These are phyloP conservation scores for Sarcoramphus papa DNA, from an alignment of 2,797 vertebrate species.

Conservation along the genomic window DNA sequence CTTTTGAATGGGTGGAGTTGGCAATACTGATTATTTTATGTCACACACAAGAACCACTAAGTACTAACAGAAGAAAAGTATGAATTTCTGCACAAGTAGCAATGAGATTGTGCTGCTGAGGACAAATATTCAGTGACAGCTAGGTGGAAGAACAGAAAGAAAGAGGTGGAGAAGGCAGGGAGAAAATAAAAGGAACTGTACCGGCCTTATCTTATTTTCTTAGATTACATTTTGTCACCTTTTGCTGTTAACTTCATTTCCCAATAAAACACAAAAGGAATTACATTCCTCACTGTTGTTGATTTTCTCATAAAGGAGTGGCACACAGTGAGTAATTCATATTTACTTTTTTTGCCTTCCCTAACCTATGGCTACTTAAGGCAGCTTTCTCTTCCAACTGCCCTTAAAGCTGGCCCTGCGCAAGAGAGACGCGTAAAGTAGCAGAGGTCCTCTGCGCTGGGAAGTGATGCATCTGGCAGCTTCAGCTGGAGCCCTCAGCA, in stretches of 20 bases:
- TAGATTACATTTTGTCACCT: background rate
- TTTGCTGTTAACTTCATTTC: background rate
- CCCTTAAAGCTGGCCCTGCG: background rate
- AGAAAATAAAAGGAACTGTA: background rate
- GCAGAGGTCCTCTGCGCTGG: accelerated
- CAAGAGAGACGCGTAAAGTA: background rate
- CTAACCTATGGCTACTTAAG: background rate
- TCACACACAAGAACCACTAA: background rate
- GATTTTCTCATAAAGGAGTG: background rate
- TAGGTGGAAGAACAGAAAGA: background rate
- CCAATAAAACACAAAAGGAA: background rate
- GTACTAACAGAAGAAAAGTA: background rate
- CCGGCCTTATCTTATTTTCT: background rate
- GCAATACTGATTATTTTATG: background rate
- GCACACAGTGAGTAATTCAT: background rate
- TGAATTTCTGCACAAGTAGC: background rate
- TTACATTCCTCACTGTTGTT: accelerated
- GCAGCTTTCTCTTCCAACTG: background rate
- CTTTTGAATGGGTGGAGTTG: background rate
- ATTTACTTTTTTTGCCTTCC: background rate
- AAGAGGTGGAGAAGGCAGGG: background rate
- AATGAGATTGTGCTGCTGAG: background rate
- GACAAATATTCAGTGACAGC: background rate
- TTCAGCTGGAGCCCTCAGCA: background rate
- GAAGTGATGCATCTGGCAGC: background rate